Evolutionary conservation across 2,113 vertebrate species (phyloP), one percentile per base, ranked within the genome.

Genomic region (Dipodomys stephensi): DNA sequence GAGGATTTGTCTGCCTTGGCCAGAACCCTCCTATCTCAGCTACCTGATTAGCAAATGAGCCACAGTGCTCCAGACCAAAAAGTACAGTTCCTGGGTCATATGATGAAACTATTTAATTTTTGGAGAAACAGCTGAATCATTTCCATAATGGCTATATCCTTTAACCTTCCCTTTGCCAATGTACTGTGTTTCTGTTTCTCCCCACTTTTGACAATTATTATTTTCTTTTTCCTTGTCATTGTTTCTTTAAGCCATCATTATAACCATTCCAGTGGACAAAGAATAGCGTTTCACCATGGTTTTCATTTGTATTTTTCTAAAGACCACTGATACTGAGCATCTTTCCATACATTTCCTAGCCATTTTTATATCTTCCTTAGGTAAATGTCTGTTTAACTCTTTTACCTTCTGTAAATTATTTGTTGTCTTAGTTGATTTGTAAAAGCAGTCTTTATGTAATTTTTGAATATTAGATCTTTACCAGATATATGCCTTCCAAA

Each of bases 381-480:
- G 72, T 25, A 91, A 69, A 57, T 35, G 16, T 62, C 69, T 85
- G 5, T 67, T 71, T 30, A 82, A 89, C 39, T 74, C 28, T 25
- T 91, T 83, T 60, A 9, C 20, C 30, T 7, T 46, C 35, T 60
- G 81, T 32, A 68, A 90, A 76, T 68, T 65, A 64, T 64, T 81
- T 86, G 25, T 88, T 74, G 79, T 93, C 72, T 68, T 78, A 39
- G 15, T 30, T 88, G 79, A 91, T 8, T 83, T 91, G 23, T 79
- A 72, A 28, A 81, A 27, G 23, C 49, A 49, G 44, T 81, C 65
- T 77, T 85, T 77, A 77, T 49, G 49, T 88, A 53, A 73, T 78
- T 64, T 91, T 84, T 74, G 10, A 72, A 82, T 60, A 69, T 16
- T 74, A 78, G 69, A 27, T 22, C 23, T 10, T 74, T 78, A 73